These are phyloP conservation scores for Philopotamus ludificatus DNA, from an alignment of 1,140 invertebrate genomes.

Conservation along the genomic window DNA sequence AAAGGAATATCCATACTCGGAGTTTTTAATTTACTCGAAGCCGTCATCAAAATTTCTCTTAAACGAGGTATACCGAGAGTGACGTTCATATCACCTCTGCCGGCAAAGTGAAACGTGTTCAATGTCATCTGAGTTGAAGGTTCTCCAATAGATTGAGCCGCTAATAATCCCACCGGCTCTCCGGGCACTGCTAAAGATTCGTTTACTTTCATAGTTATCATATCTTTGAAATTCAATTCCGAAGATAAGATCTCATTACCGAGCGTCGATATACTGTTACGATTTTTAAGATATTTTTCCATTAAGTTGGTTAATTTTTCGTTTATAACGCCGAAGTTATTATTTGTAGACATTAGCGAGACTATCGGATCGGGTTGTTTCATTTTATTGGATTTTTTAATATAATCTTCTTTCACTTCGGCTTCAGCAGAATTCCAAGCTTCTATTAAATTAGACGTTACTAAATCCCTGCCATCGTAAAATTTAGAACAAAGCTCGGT, in stretches of 20 bases:
- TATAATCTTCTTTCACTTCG: slow-evolving; percentile 59
- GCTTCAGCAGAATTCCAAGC: slow-evolving; percentile 62
- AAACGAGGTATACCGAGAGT: slow-evolving; percentile 96
- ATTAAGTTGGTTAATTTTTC: slow-evolving; percentile 76
- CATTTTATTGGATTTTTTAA: slow-evolving; percentile 47
- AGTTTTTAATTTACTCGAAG: slow-evolving; percentile 89
- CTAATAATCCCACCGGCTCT: slow-evolving; percentile 93
- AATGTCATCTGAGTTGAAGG: slow-evolving; percentile 99
- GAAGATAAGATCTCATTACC: too few relatives aligned
- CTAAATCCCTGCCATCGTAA: slow-evolving; percentile 45
- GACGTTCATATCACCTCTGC: slow-evolving; percentile 99
- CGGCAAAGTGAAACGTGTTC: slow-evolving; percentile 99
- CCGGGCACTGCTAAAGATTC: slow-evolving; percentile 81
- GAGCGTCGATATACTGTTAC: slow-evolving; percentile 49
- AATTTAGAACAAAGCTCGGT: neutral
- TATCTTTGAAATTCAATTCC: slow-evolving; percentile 63
- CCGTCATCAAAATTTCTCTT: slow-evolving; percentile 96
- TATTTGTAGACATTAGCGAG: slow-evolving; percentile 67
- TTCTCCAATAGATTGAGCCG: slow-evolving; percentile 95
- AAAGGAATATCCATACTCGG: slow-evolving; percentile 95
- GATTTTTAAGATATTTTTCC: slow-evolving; percentile 61
- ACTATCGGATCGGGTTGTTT: slow-evolving; percentile 74
- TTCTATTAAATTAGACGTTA: slow-evolving; percentile 59
- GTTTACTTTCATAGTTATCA: slow-evolving; percentile 77
- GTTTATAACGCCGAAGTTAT: slow-evolving; percentile 76